Conservation (phyloP, 2,113 vertebrate species). For the Heptranchias perlo region DNA sequence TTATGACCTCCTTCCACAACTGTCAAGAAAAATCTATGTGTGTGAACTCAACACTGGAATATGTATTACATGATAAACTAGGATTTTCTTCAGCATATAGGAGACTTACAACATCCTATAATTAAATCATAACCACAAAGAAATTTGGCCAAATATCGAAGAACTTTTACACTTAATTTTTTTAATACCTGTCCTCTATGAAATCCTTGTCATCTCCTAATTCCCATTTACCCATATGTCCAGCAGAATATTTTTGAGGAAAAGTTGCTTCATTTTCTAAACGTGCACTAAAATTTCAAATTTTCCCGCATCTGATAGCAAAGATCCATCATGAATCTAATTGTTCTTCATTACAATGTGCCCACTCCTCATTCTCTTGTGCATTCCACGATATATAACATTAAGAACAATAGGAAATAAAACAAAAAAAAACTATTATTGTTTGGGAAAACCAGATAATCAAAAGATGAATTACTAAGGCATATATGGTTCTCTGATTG, state of each 20-base stretch:
- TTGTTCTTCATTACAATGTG: neutral
- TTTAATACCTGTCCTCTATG: neutral
- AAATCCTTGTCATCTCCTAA: neutral
- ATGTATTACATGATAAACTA: neutral
- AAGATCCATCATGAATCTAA: neutral
- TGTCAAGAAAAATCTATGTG: conserved; percentile 19
- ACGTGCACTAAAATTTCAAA: neutral
- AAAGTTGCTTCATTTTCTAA: neutral
- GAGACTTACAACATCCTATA: neutral
- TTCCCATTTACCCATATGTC: neutral
- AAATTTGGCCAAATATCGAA: neutral
- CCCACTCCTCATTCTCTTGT: neutral
- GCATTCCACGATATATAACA: neutral
- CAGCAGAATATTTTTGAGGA: neutral
- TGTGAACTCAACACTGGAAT: conserved; percentile 19
- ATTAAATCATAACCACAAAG: neutral
- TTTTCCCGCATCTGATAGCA: neutral
- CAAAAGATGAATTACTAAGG: neutral
- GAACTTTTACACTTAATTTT: neutral
- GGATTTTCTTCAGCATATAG: neutral
- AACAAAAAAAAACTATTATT: neutral
- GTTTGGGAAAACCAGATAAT: neutral
- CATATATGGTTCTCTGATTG: neutral
- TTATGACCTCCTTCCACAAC: conserved; percentile 2
- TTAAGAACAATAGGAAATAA: neutral